Base-by-base conservation (phyloP, 2,888 invertebrate species). In the Drosophila infuscata region DNA sequence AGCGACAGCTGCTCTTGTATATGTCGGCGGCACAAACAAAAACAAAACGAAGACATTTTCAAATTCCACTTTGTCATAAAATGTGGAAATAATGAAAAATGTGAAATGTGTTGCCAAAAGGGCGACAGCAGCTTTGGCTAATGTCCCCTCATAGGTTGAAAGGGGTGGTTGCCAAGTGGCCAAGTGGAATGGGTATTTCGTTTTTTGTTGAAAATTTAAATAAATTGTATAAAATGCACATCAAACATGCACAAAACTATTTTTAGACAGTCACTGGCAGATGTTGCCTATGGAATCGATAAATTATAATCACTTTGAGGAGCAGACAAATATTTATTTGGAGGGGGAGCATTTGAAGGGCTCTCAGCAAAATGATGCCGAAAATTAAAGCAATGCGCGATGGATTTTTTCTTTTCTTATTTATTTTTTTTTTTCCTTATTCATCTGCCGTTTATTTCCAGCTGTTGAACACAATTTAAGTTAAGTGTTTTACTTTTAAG, bases 401-500 rank as follows among this genome's bases (percentile, higher is more conserved):
- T 33, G 20, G 8, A 17, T 4, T 33, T 52, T 52, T 15, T 29
- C 25, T 43, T 25, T 59, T 64, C 29, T 33, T 48, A 25, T 54
- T 41, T 35, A 52, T 59, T 36, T 33, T 30, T 56, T 59, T 36
- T 33, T 30, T 59, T 46, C 46, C 51, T 20, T 35, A 32, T 64
- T 17, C 32, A 25, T 20, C 51, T 75, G 70, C 74, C 76, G 59
- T 73, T 87, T 76, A 83, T 75, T 75, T 83, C 78, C 90, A 90
- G 87, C 90, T 88, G 90, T 86, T 90, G 89, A 83, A 53, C 78
- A 78, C 87, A 82, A 88, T 90, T 88, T 82, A 75, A 82, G 73
- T 73, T 79, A 86, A 90, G 89, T 90, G 87, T 74, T 78, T 82
- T 79, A 76, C 78, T 82, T 85, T 83, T 73, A 62, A 72, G 76